Percentiles rank a stretch among this genome's conserved stretches.
phyloP scores from a whole-genome alignment of 2,797 vertebrate species.

The Acanthis flammea region DNA sequence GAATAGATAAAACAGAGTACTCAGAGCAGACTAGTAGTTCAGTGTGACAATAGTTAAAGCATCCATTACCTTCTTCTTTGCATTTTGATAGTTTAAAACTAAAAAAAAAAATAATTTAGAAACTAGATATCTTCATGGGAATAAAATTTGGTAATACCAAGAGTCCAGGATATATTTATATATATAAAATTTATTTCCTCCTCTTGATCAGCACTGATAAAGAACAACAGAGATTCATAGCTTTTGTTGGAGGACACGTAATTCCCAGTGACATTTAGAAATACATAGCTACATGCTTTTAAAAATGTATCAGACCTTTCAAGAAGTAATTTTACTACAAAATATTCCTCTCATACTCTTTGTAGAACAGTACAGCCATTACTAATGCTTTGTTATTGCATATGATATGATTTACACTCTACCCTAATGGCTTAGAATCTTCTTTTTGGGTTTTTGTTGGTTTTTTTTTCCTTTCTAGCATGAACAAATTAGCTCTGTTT shows the following conservation, averaged over 20 bases:
- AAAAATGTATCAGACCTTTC: not conserved
- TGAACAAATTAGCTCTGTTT: constrained; percentile 75
- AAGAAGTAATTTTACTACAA: constrained; percentile 1
- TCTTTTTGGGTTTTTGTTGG: not conserved
- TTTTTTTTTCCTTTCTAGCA: not conserved
- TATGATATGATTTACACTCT: constrained; percentile 42
- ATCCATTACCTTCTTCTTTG: not conserved
- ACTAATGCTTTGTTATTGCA: constrained; percentile 63
- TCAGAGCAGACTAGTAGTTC: not conserved
- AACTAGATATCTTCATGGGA: not conserved
- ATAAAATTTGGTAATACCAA: not conserved
- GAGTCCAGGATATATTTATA: not conserved
- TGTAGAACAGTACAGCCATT: constrained; percentile 33
- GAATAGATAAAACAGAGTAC: not conserved
- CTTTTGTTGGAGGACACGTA: not conserved
- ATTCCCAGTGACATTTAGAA: not conserved
- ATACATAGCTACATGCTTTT: not conserved
- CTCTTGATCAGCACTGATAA: not conserved
- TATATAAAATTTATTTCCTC: not conserved
- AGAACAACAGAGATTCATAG: not conserved
- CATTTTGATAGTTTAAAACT: not conserved
- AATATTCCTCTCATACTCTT: not conserved
- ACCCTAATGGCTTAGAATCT: constrained; percentile 35
- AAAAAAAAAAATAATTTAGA: not conserved
- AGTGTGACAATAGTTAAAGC: not conserved